Evolutionary conservation across 2,888 invertebrate genomes (phyloP), one percentile per base, ranked within the genome.

Genomic region (Scaptomyza caliginosa): DNA sequence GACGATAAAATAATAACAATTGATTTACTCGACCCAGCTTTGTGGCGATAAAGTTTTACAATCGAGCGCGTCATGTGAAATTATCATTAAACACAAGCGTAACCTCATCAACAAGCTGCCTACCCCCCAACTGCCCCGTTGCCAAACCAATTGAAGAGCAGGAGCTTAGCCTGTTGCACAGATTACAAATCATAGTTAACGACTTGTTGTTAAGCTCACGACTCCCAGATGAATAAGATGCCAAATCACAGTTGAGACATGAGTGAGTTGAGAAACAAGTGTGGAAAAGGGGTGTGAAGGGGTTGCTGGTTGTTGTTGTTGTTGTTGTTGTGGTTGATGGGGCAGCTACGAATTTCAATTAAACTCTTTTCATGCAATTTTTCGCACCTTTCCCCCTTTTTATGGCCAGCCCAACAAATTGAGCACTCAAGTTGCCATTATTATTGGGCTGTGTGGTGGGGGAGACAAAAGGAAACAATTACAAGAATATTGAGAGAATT

Each of bases 1-100:
- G 72, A 64, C 62, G 70, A 80, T 86, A 81, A 80, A 86, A 80
- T 84, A 80, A 81, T 84, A 86, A 84, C 84, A 86, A 81, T 84
- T 86, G 80, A 84, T 81, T 81, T 77, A 64, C 66, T 45, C 77
- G 16, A 11, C n/a, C n/a, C 13, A 68, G 74, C 55, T 77, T 81
- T 71, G 69, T 65, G 74, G 65, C 84, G 84, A 86, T 80, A 84
- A 80, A 86, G 74, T 64, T 86, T 74, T 49, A 86, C 78, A 71
- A 65, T 71, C 59, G 58, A 59, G 74, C 69, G 66, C 79, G 76
- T 81, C 86, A 84, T 84, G 80, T 74, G 78, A 81, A 80, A 86
- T 80, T 81, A 80, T 80, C 78, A 84, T 86, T 86, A 80, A 76
- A 67, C 56, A 42, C 42, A 24, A 48, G 38, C 48, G 45, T 64